A percentile compares a stretch with the other conserved stretches of the same genome.
phyloP scores from a whole-genome alignment of 2,888 invertebrate species.

The Schizotus pectinicornis region DNA sequence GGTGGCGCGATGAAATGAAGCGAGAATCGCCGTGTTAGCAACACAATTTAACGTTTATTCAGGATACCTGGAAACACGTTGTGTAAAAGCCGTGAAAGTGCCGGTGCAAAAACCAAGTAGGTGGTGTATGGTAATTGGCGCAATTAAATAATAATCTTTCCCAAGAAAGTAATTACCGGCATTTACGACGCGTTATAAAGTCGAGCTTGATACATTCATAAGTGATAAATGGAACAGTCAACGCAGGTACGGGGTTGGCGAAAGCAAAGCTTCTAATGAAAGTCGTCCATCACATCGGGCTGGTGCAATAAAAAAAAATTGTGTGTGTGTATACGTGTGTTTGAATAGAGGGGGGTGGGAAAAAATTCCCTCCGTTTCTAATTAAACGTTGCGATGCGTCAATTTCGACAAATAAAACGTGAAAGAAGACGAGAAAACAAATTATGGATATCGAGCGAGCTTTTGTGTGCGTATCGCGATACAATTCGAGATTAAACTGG shows the following conservation, averaged over 20 bases:
- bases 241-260: constrained; percentile 14
- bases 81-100: too few species aligned
- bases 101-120: not conserved
- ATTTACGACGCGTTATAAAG: constrained; percentile 20
- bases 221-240: constrained; percentile 38
- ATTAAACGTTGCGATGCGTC: constrained; percentile 17
- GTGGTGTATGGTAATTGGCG: constrained; percentile 17
- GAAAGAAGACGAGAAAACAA: constrained; percentile 4
- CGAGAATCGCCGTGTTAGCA: too few species aligned
- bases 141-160: constrained; percentile 21
- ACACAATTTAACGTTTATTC: too few species aligned
- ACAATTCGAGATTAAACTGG: constrained; percentile 20
- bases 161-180: constrained; percentile 14
- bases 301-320: constrained; percentile 17
- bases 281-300: constrained; percentile 12
- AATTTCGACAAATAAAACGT: constrained; percentile 19
- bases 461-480: constrained; percentile 12
- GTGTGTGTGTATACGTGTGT: constrained; percentile 3
- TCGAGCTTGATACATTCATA: constrained; percentile 33
- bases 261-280: constrained; percentile 21
- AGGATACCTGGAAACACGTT: too few species aligned
- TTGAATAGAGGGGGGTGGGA: too few species aligned
- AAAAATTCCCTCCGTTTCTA: constrained; percentile 8
- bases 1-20: too few species aligned
- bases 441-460: not conserved